Conservation (phyloP, 2,113 vertebrate genomes). For the Chloroceryle aenea region DNA sequence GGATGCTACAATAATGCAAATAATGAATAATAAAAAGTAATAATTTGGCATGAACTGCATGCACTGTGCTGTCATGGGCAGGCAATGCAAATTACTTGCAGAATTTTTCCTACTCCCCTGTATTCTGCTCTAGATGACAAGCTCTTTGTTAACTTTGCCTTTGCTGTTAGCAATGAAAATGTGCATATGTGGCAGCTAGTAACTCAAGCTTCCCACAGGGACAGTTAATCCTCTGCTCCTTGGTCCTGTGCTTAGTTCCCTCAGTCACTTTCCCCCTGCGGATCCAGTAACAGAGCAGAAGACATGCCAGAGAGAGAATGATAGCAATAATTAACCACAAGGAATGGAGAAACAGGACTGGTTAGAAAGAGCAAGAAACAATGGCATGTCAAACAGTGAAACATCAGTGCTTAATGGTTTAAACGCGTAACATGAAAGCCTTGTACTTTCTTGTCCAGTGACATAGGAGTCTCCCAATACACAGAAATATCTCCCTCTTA, state of each 20-base stretch:
- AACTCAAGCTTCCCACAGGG: conserved; percentile 83
- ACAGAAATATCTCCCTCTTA: conserved; percentile 22
- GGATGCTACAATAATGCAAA: neutral
- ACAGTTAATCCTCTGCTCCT: conserved; percentile 78
- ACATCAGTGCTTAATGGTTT: conserved; percentile 66
- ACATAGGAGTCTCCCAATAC: conserved; percentile 5
- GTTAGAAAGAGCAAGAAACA: conserved; percentile 71
- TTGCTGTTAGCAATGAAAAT: conserved; percentile 39
- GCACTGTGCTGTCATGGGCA: neutral
- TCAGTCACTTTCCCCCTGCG: conserved; percentile 55
- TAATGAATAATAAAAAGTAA: conserved; percentile 38
- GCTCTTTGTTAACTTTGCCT: conserved; percentile 81
- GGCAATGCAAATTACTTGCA: conserved; percentile 16
- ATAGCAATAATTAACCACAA: conserved; percentile 71
- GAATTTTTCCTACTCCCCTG: conserved; percentile 44
- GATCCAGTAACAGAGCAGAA: conserved; percentile 65
- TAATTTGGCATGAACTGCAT: conserved; percentile 5
- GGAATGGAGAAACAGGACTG: conserved; percentile 64
- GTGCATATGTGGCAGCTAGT: conserved; percentile 71
- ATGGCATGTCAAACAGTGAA: conserved; percentile 77
- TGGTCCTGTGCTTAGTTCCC: conserved; percentile 74
- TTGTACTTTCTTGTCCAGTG: conserved; percentile 5
- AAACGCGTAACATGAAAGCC: conserved; percentile 55
- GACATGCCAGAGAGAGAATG: neutral
- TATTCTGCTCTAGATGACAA: conserved; percentile 83